These are phyloP conservation scores for Peromyscus leucopus DNA, from an alignment of 2,113 vertebrate genomes.

Conservation along the genomic window DNA sequence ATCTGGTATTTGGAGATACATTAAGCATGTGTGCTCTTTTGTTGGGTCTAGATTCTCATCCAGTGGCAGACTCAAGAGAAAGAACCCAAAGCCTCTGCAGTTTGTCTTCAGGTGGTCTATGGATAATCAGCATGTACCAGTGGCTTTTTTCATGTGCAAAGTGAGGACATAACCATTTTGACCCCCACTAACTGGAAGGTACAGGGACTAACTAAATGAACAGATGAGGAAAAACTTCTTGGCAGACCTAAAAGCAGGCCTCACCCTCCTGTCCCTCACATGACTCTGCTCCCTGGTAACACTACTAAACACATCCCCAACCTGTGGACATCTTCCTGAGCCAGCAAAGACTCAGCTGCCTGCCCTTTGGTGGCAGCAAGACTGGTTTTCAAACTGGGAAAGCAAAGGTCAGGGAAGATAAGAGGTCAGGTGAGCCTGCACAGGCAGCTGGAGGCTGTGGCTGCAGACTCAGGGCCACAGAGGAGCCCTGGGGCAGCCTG, in stretches of 20 bases:
- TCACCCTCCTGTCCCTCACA: neutral
- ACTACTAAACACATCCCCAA: neutral
- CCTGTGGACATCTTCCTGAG: neutral
- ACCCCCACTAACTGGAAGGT: neutral
- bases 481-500: neutral
- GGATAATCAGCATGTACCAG: neutral
- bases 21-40: neutral
- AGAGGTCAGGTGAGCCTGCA: neutral
- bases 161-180: neutral
- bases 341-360: neutral
- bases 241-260: neutral
- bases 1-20: neutral
- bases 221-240: neutral
- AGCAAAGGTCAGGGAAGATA: slow-evolving; percentile 45
- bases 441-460: neutral
- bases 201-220: neutral
- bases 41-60: neutral
- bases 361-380: neutral
- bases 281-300: neutral
- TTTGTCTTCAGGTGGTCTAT: neutral
- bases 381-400: neutral
- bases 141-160: neutral
- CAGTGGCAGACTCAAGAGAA: neutral
- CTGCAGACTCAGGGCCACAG: neutral
- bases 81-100: neutral